A percentile compares a stretch with the other conserved stretches of the same genome.
These are phyloP conservation scores for Dendrocopos noguchii DNA, from an alignment of 2,113 vertebrate genomes.

Conservation along the genomic window DNA sequence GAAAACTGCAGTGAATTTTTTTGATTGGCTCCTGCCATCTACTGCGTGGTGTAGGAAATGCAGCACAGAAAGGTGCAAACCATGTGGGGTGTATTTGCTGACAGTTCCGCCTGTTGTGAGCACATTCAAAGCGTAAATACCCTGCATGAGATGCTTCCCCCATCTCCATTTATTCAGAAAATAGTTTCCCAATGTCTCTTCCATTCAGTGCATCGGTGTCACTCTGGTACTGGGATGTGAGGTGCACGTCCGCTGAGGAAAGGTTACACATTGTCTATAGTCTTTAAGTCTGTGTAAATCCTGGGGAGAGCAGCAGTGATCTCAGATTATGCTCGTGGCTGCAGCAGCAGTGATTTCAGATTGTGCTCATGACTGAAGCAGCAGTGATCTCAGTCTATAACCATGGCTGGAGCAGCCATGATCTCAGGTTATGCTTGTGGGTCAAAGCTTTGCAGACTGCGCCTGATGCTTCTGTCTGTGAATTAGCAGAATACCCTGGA, in stretches of 20 bases:
- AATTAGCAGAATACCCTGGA: no score
- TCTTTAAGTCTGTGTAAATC: background rate
- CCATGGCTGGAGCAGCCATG: background rate
- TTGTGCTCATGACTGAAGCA: background rate
- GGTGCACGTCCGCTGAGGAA: background rate
- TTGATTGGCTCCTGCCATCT: constrained; percentile 63
- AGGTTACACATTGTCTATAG: background rate
- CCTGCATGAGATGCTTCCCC: background rate
- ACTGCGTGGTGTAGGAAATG: constrained; percentile 1
- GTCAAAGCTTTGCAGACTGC: background rate
- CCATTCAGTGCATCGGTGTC: background rate
- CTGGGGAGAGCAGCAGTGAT: background rate
- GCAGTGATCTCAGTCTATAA: background rate
- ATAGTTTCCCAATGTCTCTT: background rate
- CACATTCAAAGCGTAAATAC: background rate
- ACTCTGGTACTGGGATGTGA: fast-evolving
- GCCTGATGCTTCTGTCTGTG: no score
- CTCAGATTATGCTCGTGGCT: background rate
- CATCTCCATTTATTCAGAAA: background rate
- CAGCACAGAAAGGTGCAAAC: background rate
- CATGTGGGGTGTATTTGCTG: background rate
- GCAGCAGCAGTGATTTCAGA: background rate
- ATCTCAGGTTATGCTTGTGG: background rate
- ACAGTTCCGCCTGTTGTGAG: background rate
- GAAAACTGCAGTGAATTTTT: background rate